Percentiles rank a stretch among this genome's conserved stretches.
Evolutionary conservation across 2,888 invertebrate genomes (phyloP).

Genomic region (Leptopilina drosophilae): DNA sequence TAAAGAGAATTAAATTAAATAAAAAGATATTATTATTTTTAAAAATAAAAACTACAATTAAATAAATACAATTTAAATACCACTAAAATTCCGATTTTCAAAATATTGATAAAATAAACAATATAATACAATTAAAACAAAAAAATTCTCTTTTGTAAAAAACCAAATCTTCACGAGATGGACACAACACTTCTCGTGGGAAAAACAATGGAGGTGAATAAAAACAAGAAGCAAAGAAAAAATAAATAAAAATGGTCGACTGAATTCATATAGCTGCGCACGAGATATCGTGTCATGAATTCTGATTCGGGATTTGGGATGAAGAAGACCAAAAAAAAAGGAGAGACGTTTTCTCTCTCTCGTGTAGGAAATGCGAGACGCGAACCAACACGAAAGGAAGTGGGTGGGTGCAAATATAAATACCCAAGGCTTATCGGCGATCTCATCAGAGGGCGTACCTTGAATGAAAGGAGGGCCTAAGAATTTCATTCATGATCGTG

Average conservation of each 20-base stretch:
- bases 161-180: conserved; percentile 23
- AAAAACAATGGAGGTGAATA: conserved; percentile 47
- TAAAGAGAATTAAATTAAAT: no score
- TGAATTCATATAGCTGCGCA: conserved; percentile 50
- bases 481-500: conserved; percentile 54
- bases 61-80: no score
- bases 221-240: not conserved
- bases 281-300: conserved; percentile 48
- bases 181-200: not conserved
- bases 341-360: no score
- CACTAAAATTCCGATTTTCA: no score
- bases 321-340: conserved; percentile 31
- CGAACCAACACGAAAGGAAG: conserved; percentile 53
- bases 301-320: conserved; percentile 49
- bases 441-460: conserved; percentile 49
- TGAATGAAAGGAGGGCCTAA: conserved; percentile 52
- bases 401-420: conserved; percentile 56
- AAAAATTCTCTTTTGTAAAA: not conserved
- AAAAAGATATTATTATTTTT: no score
- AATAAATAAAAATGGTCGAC: conserved; percentile 17
- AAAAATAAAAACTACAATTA: no score
- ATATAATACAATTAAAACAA: no score
- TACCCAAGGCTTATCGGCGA: conserved; percentile 55
- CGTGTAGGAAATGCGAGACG: conserved; percentile 49
- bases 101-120: no score